Base-by-base conservation (phyloP, 2,797 vertebrate genomes). In the Champsocephalus esox region DNA sequence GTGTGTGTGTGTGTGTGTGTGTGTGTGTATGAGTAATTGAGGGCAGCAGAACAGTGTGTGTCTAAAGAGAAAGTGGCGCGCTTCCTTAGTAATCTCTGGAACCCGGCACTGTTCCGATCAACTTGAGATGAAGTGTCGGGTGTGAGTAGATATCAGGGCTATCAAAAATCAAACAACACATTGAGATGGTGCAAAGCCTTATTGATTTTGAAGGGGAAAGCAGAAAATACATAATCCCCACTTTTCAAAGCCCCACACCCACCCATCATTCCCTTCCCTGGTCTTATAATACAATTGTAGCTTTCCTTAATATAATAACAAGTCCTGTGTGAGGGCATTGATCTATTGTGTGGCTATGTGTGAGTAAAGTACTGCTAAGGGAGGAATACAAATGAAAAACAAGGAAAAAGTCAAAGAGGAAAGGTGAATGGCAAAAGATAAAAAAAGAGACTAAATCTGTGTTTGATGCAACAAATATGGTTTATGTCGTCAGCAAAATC, bases 121-220 rank as follows among this genome's bases (percentile, higher is more conserved):
- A 67, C 85, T 80, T 84, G 70, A 80, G 68, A 79, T 44, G 64
- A 85, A 80, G 69, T 70, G 68, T 85, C 51, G 0, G 19, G 38
- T 48, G 61, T 70, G 65, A 81, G 72, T 32, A 55, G 57, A 70
- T 73, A 85, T 88, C 74, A 82, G 68, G 44, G 38, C 50, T 63
- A 88, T 91, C 62, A 89, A 59, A 84, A 88, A 88, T 88, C 77
- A 80, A 86, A 86, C 61, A 80, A 56, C 54, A 79, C 45, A 61
- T 49, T 59, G 54, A 79, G 70, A 87, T 75, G 62, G 81, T 61
- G 79, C 64, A 83, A 87, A 88, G 64, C 56, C 73, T 38, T 80
- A 88, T 87, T 85, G 87, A 89, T 90, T 90, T 88, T 71, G 16
- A 82, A 62, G 69, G 66, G 60, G 43, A 79, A 81, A 81, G 54